Base-by-base conservation (phyloP, 53 echinoderm and acorn worm species). In the Paelopatides confundens region DNA sequence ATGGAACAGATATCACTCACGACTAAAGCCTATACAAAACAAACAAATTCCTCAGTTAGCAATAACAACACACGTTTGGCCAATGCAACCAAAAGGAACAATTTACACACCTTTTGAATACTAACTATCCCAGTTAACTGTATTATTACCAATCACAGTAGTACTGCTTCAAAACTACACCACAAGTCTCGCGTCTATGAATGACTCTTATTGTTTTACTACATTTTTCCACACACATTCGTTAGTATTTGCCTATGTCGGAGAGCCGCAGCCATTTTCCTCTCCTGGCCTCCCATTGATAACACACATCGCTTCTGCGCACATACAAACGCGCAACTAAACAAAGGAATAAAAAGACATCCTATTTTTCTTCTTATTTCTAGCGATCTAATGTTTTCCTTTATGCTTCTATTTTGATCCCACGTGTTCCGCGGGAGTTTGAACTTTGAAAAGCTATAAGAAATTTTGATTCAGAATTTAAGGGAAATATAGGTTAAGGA, bases 291-390 rank as follows among this genome's bases (percentile, higher is more conserved):
- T 79, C 79, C 79, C 79, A 79, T 79, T 79, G 79, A 79, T 79
- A 79, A 79, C 79, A 79, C 79, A 79, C 79, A 79, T 79, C 79
- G 84, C 84, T 83, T 83, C 84, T 83, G 84, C 84, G 84, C 84
- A 83, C 84, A 81, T 46, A 83, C 84, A 83, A 83, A 83, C 84
- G 84, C 84, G 84, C 84, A 83, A 83, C 84, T 65, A 83, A 83
- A 83, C 84, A 83, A 83, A 83, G 84, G 84, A 83, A 83, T 83
- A 83, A 83, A 83, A 83, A 83, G 84, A 83, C 84, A 79, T 79
- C 65, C 84, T 83, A 83, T 83, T 83, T 83, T 83, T 83, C 84
- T 83, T 83, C 84, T 83, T 83, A 83, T 83, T 83, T 83, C 84
- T 65, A 83, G 64, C 84, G 47, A 83, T 83, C 84, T 83, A 83